A percentile compares a stretch with the other conserved stretches of the same genome.
phyloP scores from a whole-genome alignment of 2,888 invertebrate species.

The Ariolimax columbianus region DNA sequence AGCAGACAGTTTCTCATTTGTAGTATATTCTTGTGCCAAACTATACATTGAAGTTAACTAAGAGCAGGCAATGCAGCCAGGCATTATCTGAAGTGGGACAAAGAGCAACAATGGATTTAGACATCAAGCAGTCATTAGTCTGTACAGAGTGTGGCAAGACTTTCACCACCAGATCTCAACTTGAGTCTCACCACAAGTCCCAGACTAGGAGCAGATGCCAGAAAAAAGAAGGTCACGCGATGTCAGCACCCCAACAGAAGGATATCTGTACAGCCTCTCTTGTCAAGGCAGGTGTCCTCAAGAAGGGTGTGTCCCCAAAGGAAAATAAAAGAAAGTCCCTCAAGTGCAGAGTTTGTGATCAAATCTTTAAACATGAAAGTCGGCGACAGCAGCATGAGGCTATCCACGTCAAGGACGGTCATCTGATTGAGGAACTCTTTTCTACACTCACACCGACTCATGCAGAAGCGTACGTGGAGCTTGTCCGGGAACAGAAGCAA shows the following conservation, averaged over 20 bases:
- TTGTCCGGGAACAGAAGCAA: not conserved
- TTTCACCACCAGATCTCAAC: not conserved
- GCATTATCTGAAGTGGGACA: not conserved
- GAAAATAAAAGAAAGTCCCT: not conserved
- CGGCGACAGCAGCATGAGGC: not conserved
- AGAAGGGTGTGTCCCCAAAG: not conserved
- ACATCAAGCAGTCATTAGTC: not conserved
- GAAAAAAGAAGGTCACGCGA: not conserved
- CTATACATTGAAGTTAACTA: too few species aligned
- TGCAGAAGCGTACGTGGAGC: not conserved
- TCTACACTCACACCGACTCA: not conserved
- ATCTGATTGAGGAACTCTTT: not conserved
- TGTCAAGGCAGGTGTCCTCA: not conserved
- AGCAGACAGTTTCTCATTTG: too few species aligned
- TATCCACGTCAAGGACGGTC: not conserved
- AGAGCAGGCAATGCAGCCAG: not conserved
- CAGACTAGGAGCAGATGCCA: slow-evolving; percentile 3
- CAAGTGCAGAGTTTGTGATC: not conserved
- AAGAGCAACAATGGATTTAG: not conserved
- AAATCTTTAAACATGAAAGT: not conserved
- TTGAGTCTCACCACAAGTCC: slow-evolving; percentile 3
- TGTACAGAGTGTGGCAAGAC: not conserved
- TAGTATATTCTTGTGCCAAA: too few species aligned
- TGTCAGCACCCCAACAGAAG: too few species aligned
- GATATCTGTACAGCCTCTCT: not conserved